A percentile compares a stretch with the other conserved stretches of the same genome.
phyloP scores from a whole-genome alignment of 2,888 invertebrate genomes.

The Argynnis bischoffii region DNA sequence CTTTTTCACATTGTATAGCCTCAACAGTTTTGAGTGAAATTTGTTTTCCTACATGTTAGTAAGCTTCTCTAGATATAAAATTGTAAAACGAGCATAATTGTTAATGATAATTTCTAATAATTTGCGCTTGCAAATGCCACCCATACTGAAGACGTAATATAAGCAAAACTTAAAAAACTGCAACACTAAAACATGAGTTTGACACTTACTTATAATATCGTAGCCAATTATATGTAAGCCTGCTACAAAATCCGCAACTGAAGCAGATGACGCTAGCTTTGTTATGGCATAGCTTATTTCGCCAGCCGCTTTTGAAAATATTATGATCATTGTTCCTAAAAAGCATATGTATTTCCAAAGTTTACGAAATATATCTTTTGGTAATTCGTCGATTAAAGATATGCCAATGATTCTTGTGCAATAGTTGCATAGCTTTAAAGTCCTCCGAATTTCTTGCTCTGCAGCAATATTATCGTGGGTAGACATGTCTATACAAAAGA shows the following conservation, averaged over 20 bases:
- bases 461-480: conserved; percentile 17
- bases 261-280: conserved; percentile 50
- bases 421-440: conserved; percentile 55
- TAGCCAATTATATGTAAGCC: conserved; percentile 66
- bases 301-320: conserved; percentile 46
- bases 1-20: too few relatives aligned
- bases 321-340: conserved; percentile 46
- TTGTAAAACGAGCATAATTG: too few relatives aligned
- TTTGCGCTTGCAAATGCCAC: too few relatives aligned
- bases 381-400: conserved; percentile 55
- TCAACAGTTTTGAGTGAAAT: too few relatives aligned
- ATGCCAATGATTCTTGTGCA: conserved; percentile 56
- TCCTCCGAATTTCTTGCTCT: conserved; percentile 54
- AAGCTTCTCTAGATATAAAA: too few relatives aligned
- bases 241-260: conserved; percentile 59
- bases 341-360: conserved; percentile 44
- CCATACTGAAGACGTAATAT: too few relatives aligned
- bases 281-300: conserved; percentile 55
- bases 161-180: neutral
- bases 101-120: too few relatives aligned
- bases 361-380: conserved; percentile 44
- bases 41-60: too few relatives aligned
- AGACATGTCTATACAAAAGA: conserved; percentile 20
- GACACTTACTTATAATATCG: conserved; percentile 61
- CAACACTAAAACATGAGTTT: neutral